These are phyloP conservation scores for Shinisaurus crocodilurus DNA, from an alignment of 2,113 vertebrate genomes.

Conservation along the genomic window DNA sequence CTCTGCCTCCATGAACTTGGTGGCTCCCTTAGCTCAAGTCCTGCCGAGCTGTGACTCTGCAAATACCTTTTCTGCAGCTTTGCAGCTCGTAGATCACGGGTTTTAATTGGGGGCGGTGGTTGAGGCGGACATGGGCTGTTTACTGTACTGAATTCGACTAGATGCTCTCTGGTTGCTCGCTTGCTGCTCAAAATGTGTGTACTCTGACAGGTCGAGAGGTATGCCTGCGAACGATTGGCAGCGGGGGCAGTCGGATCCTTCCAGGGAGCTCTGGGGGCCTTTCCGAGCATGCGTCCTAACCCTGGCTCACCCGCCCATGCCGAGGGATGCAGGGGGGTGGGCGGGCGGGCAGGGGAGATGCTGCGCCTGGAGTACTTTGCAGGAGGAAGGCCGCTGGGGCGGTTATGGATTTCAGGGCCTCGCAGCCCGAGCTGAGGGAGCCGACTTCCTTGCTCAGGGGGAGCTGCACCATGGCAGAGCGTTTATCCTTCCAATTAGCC, in stretches of 20 bases:
- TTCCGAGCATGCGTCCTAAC: no score
- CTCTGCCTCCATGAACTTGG: background rate
- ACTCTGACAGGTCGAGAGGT: background rate
- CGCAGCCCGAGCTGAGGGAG: background rate
- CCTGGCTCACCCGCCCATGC: background rate
- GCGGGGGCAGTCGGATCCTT: background rate
- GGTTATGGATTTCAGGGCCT: background rate
- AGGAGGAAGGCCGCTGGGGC: background rate
- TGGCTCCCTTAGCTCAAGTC: background rate
- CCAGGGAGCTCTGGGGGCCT: background rate
- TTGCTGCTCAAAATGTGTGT: background rate
- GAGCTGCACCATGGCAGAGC: background rate
- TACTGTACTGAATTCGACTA: background rate
- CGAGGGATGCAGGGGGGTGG: no score
- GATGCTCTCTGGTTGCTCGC: background rate
- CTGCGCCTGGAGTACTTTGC: background rate
- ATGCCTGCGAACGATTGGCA: background rate
- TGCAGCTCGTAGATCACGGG: background rate
- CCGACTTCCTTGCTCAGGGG: background rate
- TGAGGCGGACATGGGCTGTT: background rate
- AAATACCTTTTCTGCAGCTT: background rate
- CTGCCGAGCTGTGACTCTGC: background rate
- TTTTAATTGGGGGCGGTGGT: background rate
- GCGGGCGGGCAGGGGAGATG: background rate
- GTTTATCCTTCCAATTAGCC: slow-evolving; percentile 8